These are phyloP conservation scores for Zoanthus sansibaricus DNA, from an alignment of 92 coral and sea anemone species.

Conservation along the genomic window DNA sequence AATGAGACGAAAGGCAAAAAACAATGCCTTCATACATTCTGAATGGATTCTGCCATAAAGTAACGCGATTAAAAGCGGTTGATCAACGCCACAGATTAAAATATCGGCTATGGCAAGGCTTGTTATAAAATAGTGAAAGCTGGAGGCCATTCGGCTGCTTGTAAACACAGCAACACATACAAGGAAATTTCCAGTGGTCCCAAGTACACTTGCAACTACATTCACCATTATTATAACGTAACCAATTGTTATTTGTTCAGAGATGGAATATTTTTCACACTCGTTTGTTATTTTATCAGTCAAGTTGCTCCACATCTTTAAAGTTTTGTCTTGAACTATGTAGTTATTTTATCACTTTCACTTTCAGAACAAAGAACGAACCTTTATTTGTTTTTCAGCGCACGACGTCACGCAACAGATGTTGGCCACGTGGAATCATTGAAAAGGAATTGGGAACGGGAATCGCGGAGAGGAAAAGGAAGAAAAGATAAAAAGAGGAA, in stretches of 20 bases:
- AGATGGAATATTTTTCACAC: constrained; percentile 1
- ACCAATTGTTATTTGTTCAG: neutral
- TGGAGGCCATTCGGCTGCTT: constrained; percentile 57
- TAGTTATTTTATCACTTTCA: neutral
- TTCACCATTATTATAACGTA: constrained; percentile 59
- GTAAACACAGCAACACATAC: constrained; percentile 78
- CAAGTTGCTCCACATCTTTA: neutral
- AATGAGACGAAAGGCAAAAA: constrained; percentile 72
- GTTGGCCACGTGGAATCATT: neutral
- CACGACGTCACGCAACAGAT: neutral
- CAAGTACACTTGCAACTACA: constrained; percentile 65
- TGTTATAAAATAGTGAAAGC: constrained; percentile 80
- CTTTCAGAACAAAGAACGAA: neutral
- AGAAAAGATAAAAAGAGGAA: no score
- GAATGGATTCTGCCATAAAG: constrained; percentile 58
- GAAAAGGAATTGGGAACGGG: no score
- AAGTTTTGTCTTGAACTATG: neutral
- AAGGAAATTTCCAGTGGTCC: constrained; percentile 80
- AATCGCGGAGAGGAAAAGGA: no score
- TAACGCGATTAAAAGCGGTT: constrained; percentile 78
- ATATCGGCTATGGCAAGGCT: constrained; percentile 87
- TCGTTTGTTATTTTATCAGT: neutral
- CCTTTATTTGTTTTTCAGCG: neutral
- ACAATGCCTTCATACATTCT: constrained; percentile 54
- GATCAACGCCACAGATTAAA: constrained; percentile 68